These are phyloP conservation scores for Acleris holmiana DNA, from an alignment of 2,888 invertebrate genomes.

Conservation along the genomic window DNA sequence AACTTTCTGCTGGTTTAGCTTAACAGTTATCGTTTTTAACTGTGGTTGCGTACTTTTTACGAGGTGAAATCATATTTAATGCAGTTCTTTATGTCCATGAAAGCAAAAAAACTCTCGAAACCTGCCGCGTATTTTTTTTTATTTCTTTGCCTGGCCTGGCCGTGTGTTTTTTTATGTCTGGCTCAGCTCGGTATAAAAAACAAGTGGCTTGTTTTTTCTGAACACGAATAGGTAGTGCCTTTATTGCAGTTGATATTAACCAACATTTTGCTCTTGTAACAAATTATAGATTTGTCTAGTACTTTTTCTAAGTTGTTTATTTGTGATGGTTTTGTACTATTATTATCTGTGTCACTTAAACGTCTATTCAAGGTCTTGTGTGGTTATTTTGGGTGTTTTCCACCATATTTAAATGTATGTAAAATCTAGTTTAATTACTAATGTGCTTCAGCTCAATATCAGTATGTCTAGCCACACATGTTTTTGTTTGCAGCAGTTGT, in stretches of 20 bases:
- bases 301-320: conserved; percentile 15
- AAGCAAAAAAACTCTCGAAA: conserved; percentile 59
- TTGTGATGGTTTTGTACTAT: neutral
- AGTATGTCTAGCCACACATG: neutral
- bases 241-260: conserved; percentile 32
- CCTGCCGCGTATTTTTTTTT: conserved; percentile 82
- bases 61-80: conserved; percentile 21
- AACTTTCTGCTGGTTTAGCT: conserved; percentile 42
- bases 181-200: conserved; percentile 74
- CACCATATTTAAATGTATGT: too few relatives aligned
- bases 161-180: conserved; percentile 80
- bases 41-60: conserved; percentile 36
- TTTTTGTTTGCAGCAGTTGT: conserved; percentile 67
- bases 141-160: conserved; percentile 59
- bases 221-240: conserved; percentile 40
- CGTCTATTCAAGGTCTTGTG: neutral
- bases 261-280: conserved; percentile 26
- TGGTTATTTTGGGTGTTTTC: too few relatives aligned
- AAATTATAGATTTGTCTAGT: conserved; percentile 21
- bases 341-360: neutral
- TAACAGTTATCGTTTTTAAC: conserved; percentile 42
- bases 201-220: conserved; percentile 55
- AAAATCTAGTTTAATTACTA: too few relatives aligned
- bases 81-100: conserved; percentile 32
- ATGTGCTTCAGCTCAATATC: too few relatives aligned